Percentiles rank a stretch among this genome's conserved stretches.
These are phyloP conservation scores for Pica pica DNA, from an alignment of 2,113 vertebrate species.

Conservation along the genomic window DNA sequence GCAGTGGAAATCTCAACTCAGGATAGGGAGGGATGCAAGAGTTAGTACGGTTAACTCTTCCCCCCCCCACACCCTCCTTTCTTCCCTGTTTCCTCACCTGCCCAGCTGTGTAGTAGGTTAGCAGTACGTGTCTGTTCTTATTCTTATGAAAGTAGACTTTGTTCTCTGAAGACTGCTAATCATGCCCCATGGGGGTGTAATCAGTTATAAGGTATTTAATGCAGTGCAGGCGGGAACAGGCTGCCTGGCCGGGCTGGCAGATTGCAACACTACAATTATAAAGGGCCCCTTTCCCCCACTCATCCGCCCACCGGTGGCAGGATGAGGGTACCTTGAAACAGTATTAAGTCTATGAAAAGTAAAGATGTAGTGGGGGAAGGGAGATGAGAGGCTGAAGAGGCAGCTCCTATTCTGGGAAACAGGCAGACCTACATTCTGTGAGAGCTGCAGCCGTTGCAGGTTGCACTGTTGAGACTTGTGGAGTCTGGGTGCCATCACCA, in stretches of 20 bases:
- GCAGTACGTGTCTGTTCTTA: constrained; percentile 72
- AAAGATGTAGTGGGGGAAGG: constrained; percentile 49
- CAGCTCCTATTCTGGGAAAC: constrained; percentile 29
- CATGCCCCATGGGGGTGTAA: constrained; percentile 80
- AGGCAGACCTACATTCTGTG: not conserved
- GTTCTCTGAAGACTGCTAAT: constrained; percentile 79
- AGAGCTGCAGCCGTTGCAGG: not conserved
- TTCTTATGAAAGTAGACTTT: constrained; percentile 82
- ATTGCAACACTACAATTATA: constrained; percentile 79
- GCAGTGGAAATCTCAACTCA: not conserved
- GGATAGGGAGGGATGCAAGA: not conserved
- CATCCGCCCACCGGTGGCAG: constrained; percentile 53
- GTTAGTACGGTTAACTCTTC: not conserved
- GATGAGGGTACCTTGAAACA: constrained; percentile 48
- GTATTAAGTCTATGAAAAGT: constrained; percentile 49
- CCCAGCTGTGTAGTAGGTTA: constrained; percentile 71
- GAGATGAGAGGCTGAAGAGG: constrained; percentile 4
- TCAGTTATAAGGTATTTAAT: constrained; percentile 82
- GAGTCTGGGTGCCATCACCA: not conserved
- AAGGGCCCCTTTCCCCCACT: constrained; percentile 66
- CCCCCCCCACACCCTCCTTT: not conserved
- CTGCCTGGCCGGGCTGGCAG: constrained; percentile 68
- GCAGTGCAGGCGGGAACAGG: constrained; percentile 78
- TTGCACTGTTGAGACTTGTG: not conserved
- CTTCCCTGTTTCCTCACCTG: constrained; percentile 29